phyloP scores from a whole-genome alignment of 2,888 invertebrate genomes.

The Temnothorax rugatulus region DNA sequence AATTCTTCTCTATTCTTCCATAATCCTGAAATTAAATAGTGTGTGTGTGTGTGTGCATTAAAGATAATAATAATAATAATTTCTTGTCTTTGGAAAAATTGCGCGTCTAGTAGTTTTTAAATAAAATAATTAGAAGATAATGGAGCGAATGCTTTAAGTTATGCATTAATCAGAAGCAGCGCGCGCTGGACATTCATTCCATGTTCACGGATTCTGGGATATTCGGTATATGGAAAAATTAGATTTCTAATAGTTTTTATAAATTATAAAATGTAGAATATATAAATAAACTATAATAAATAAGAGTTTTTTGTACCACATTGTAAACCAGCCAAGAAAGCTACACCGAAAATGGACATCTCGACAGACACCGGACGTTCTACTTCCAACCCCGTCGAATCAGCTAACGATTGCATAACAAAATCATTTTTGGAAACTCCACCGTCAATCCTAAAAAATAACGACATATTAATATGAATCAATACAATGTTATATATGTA shows the following conservation, averaged over 20 bases:
- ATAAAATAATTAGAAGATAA: neutral
- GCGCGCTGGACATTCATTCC: neutral
- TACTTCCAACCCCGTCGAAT: conserved; percentile 92
- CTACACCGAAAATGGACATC: conserved; percentile 95
- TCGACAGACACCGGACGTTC: conserved; percentile 92
- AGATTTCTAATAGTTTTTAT: neutral
- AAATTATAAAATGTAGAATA: neutral
- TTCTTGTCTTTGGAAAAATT: neutral
- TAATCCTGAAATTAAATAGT: conserved; percentile 87
- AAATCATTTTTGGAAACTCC: conserved; percentile 99
- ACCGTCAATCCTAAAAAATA: conserved; percentile 92
- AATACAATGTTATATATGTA: neutral
- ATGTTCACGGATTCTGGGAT: neutral
- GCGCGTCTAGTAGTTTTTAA: neutral
- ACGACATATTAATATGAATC: neutral
- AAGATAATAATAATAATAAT: neutral
- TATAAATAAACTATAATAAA: conserved; percentile 1
- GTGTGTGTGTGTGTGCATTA: no score
- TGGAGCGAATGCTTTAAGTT: neutral
- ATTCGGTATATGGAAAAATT: neutral
- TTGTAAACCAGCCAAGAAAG: conserved; percentile 94
- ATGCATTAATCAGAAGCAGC: neutral
- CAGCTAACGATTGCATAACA: conserved; percentile 94
- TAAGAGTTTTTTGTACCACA: conserved; percentile 87
- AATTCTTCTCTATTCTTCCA: conserved; percentile 92